Base-by-base conservation (phyloP, 2,797 vertebrate species). In the Oryzias sinensis region DNA sequence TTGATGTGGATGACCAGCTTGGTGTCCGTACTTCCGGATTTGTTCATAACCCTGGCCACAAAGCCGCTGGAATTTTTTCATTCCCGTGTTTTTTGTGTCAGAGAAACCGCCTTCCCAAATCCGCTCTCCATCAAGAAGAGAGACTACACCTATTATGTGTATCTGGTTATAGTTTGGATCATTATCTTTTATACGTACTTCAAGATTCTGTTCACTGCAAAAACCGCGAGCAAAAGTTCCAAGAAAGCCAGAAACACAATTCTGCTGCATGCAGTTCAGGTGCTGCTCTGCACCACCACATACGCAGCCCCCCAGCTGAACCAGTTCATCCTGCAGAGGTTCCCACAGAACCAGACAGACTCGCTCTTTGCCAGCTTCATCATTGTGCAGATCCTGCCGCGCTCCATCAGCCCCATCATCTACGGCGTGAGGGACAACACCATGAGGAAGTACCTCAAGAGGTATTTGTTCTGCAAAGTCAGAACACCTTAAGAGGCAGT, bases 231-330 rank as follows among this genome's bases (percentile, higher is more conserved):
- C 45, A 63, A 42, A 27, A 68, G 85, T 3, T 59, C 63, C 5
- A 88, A 49, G 11, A 89, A 89, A n/a, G 89, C 87, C 14, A 60
- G 70, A 55, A 86, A 81, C 49, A 90, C 89, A 2, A 80, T 90
- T 51, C 5, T 88, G 15, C 72, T 90, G 5, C 87, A 90, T 2
- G 81, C 78, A 0, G 68, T 79, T 14, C 88, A 90, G 68, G 43
- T 87, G 51, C 41, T 88, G 41, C 33, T 90, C 17, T 87, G 82
- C 14, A 87, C 86, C 82, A 8, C 77, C 11, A 67, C 62, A 1
- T 89, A 86, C 11, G 43, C 33, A 5, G 61, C 6, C 0, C 62
- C 72, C 0, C 5, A 22, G 7, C 6, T 87, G 1, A 49, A 56
- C 9, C 2, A 4, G 1, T 7, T 41, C 0, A 40, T 86, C 14